Conservation (phyloP, 2,113 vertebrate genomes). For the Indicator maculatus region DNA sequence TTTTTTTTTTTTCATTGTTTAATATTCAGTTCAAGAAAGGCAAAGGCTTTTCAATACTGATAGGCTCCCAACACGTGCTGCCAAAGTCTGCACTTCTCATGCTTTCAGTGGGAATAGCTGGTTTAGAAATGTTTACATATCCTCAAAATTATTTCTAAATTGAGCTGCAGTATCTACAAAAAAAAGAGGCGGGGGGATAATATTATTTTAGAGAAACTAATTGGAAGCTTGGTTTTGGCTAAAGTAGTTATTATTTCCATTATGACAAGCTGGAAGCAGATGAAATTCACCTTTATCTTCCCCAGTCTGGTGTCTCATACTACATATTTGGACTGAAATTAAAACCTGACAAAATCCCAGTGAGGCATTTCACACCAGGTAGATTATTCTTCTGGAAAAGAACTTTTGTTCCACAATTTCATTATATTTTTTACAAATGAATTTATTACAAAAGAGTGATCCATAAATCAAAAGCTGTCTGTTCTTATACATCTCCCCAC, state of each 20-base stretch:
- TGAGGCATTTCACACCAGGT: conserved; percentile 69
- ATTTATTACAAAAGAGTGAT: conserved; percentile 69
- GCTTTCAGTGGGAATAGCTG: conserved; percentile 39
- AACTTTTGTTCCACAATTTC: conserved; percentile 74
- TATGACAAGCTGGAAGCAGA: conserved; percentile 76
- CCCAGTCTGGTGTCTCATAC: conserved; percentile 72
- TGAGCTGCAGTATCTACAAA: conserved; percentile 73
- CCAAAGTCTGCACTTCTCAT: conserved; percentile 69
- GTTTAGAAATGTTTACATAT: conserved; percentile 78
- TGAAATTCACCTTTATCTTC: conserved; percentile 84
- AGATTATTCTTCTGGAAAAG: conserved; percentile 78
- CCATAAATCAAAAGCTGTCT: conserved; percentile 58
- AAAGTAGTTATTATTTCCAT: conserved; percentile 85
- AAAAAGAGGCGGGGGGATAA: conserved; percentile 61
- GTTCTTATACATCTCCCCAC: neutral
- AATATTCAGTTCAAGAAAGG: conserved; percentile 21
- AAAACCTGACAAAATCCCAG: conserved; percentile 81
- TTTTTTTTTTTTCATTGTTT: conserved; percentile 30
- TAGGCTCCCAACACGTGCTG: conserved; percentile 1
- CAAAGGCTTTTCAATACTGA: conserved; percentile 6
- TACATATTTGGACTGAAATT: conserved; percentile 85
- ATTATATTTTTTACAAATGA: conserved; percentile 70
- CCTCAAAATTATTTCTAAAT: conserved; percentile 81
- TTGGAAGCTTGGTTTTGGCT: conserved; percentile 83
- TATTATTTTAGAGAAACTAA: conserved; percentile 83